These are phyloP conservation scores for Himalopsyche kuldschensis DNA, from an alignment of 2,888 invertebrate genomes.

Conservation along the genomic window DNA sequence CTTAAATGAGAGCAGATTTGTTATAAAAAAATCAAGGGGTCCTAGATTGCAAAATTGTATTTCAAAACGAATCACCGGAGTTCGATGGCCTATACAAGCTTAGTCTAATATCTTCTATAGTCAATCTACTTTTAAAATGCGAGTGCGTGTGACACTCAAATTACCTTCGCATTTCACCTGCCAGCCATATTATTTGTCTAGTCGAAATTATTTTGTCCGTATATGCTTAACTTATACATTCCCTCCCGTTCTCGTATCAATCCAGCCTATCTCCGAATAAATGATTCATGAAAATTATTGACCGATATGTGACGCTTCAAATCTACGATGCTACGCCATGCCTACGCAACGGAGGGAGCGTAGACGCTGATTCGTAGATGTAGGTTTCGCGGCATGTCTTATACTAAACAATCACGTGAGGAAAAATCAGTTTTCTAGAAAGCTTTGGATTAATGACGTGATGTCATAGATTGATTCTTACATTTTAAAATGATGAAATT, in stretches of 20 bases:
- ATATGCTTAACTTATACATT: background rate
- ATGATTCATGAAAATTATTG: constrained; percentile 37
- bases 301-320: constrained; percentile 4
- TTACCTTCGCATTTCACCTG: background rate
- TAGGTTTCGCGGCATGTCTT: background rate
- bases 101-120: background rate
- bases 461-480: no score
- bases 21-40: no score
- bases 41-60: no score
- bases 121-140: background rate
- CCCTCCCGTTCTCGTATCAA: constrained; percentile 9
- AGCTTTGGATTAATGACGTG: no score
- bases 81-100: background rate
- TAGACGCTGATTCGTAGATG: background rate
- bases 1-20: no score
- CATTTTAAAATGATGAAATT: no score
- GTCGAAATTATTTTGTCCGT: background rate
- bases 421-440: background rate
- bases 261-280: constrained; percentile 42
- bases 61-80: background rate
- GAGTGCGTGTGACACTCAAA: background rate
- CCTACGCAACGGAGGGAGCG: constrained; percentile 42
- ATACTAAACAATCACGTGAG: no score
- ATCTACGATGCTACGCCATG: constrained; percentile 43
- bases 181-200: background rate